Base-by-base conservation (phyloP, 2,113 vertebrate genomes). In the Nesoenas mayeri region DNA sequence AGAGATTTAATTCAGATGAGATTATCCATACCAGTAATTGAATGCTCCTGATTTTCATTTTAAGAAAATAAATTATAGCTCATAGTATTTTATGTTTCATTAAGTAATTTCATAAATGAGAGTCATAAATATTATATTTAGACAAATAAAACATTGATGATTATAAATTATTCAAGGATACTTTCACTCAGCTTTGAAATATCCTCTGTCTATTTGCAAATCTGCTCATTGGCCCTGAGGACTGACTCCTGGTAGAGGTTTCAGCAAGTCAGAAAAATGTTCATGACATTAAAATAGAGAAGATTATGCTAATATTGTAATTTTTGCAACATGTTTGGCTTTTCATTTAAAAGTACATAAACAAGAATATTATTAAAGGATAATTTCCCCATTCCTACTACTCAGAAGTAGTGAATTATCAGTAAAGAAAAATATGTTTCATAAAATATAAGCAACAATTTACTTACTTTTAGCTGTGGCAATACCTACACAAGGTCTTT, bases 121-220 rank as follows among this genome's bases (percentile, higher is more conserved):
- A 75, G 29, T 75, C 19, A 77, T 91, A 93, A 94, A 94, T 93
- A 90, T 88, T 95, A 34, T 83, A 95, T 90, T 85, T 78, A 80
- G 54, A 93, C 47, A 92, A 95, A 91, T 85, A 95, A 89, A 95
- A 96, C 79, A 84, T 93, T 92, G 69, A 84, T 93, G 83, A 71
- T 44, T 85, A 74, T 93, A 74, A 87, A 93, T 89, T 90, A 87
- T 96, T 85, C 67, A 95, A 69, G 40, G 5, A 4, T 85, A 64
- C 53, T 94, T 96, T 94, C 65, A 93, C 44, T 89, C 8, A n/a
- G 69, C 66, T 88, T 92, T 92, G 78, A 88, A 93, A 92, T 78
- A 47, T 60, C 47, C 48, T 58, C 32, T 66, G 6, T 81, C 60
- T 82, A 38, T 85, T 88, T 92, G 22, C 73, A 2, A 2, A 79